Conservation (phyloP, 2,888 invertebrate species). For the Timema cristinae region DNA sequence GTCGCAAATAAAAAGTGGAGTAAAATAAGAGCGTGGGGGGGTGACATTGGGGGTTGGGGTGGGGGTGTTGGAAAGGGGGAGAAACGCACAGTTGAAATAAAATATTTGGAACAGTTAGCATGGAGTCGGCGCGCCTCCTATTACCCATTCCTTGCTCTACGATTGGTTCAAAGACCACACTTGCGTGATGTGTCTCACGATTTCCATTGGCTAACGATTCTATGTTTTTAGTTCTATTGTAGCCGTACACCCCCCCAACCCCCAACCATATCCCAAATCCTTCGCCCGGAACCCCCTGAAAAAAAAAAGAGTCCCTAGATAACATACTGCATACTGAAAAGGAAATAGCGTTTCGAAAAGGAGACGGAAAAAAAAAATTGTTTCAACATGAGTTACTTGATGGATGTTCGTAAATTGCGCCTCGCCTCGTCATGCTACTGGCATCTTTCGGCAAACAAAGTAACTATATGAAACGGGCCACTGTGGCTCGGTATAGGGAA, state of each 20-base stretch:
- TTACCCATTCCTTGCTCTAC: constrained; percentile 20
- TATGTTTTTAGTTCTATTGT: constrained; percentile 26
- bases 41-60: background rate
- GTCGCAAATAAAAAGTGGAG: no score
- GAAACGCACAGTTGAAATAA: constrained; percentile 16
- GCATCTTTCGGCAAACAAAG: background rate
- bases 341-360: constrained; percentile 16
- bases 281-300: background rate
- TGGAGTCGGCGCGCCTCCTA: constrained; percentile 29
- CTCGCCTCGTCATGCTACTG: background rate
- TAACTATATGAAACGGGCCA: no score
- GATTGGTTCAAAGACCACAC: constrained; percentile 27
- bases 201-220: constrained; percentile 23
- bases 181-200: constrained; percentile 27
- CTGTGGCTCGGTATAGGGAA: no score
- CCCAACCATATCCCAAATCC: background rate
- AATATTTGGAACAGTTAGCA: constrained; percentile 12
- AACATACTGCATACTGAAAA: constrained; percentile 26
- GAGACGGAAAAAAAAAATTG: constrained; percentile 3
- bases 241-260: background rate
- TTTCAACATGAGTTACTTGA: background rate
- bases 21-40: background rate
- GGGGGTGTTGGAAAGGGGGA: background rate
- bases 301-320: constrained; percentile 18
- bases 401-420: constrained; percentile 2